Conservation (phyloP, 2,888 invertebrate genomes). For the Syritta pipiens region DNA sequence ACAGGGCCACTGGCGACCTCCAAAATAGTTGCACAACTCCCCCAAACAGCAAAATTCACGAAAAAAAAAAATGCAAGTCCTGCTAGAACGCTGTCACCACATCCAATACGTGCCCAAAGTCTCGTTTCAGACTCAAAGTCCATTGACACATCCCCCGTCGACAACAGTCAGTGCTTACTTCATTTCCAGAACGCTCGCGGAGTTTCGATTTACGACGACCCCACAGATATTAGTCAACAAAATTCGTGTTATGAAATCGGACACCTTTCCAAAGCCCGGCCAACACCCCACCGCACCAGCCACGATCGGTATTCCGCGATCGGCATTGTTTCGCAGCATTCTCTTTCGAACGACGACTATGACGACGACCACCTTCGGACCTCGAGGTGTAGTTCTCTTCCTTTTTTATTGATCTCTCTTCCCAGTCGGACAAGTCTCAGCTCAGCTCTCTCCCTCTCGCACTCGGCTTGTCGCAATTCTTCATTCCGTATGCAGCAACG, state of each 20-base stretch:
- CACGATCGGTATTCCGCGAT: background rate
- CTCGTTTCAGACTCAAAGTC: constrained; percentile 12
- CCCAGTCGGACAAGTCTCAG: too few species aligned
- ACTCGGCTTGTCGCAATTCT: too few species aligned
- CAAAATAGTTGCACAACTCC: too few species aligned
- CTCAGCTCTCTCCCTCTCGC: too few species aligned
- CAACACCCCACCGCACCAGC: background rate
- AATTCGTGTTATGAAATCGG: constrained; percentile 43
- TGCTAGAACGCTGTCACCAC: too few species aligned
- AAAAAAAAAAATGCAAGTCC: too few species aligned
- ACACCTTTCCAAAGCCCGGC: too few species aligned
- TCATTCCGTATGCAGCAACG: constrained; percentile 1
- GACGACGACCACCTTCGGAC: background rate
- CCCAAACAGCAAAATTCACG: too few species aligned
- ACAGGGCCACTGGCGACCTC: too few species aligned
- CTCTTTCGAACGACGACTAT: constrained; percentile 28
- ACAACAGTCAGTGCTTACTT: constrained; percentile 27
- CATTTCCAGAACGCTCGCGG: background rate
- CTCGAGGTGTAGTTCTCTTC: constrained; percentile 15
- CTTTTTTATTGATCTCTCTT: constrained; percentile 6
- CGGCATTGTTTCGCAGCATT: constrained; percentile 17
- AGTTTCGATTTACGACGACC: background rate
- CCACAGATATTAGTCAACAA: constrained; percentile 35
- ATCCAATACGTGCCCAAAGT: too few species aligned
- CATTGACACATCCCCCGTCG: constrained; percentile 20